phyloP scores from a whole-genome alignment of 2,113 vertebrate species.

The Vidua chalybeata region DNA sequence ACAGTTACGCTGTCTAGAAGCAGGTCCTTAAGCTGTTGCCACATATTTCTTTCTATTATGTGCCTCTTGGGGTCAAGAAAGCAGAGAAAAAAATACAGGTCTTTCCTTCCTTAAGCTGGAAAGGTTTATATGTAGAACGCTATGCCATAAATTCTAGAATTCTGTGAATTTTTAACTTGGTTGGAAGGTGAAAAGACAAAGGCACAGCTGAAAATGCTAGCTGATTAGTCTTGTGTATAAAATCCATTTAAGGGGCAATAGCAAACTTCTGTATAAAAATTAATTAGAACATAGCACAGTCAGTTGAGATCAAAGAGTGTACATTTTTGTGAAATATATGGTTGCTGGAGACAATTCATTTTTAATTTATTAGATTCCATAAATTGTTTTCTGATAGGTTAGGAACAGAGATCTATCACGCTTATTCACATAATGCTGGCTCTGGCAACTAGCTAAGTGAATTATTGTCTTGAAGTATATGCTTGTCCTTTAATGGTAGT shows the following conservation, averaged over 20 bases:
- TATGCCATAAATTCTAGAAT: constrained; percentile 30
- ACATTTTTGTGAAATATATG: constrained; percentile 56
- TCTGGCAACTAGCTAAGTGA: constrained; percentile 58
- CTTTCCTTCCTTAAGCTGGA: not conserved
- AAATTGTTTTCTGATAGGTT: constrained; percentile 67
- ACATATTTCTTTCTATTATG: not conserved
- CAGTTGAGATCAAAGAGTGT: constrained; percentile 57
- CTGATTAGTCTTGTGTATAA: constrained; percentile 56
- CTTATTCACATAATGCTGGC: constrained; percentile 49
- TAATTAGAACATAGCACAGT: constrained; percentile 54
- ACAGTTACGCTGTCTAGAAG: not conserved
- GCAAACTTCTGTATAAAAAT: constrained; percentile 59
- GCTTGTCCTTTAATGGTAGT: constrained; percentile 12
- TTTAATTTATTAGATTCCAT: constrained; percentile 70
- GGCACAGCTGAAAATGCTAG: constrained; percentile 25
- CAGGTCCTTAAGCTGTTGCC: not conserved
- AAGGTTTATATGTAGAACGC: not conserved
- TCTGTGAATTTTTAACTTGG: constrained; percentile 64
- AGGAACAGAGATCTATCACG: constrained; percentile 45
- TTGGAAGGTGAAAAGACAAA: constrained; percentile 55
- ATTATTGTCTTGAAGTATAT: constrained; percentile 48
- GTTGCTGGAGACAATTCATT: constrained; percentile 55
- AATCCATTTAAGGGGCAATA: constrained; percentile 35
- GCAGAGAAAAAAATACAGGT: not conserved
- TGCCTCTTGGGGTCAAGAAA: constrained; percentile 18